Evolutionary conservation across 2,888 invertebrate genomes (phyloP), one percentile per base, ranked within the genome.

Genomic region (Netelia virgata): DNA sequence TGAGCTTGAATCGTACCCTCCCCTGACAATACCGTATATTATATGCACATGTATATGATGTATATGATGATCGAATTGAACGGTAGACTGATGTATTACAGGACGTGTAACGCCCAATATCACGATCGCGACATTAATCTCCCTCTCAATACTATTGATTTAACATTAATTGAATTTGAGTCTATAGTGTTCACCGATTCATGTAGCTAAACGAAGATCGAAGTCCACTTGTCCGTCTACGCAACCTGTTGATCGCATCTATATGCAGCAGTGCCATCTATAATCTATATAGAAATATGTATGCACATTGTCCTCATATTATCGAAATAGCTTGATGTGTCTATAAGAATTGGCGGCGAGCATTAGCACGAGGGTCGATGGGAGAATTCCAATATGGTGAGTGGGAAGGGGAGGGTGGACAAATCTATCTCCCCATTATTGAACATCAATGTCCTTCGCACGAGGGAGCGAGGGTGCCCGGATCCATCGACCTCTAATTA

Each of bases 201-300:
- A 69, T 74, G 23, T 18, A 23, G 14, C 18, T 55, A 23, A 36
- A 23, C 14, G 36, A 75, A 75, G 69, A 63, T 75, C 63, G 63
- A 74, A 68, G 43, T 14, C 68, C 36, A 69, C 61, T 77, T 59
- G 77, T 77, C 77, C 61, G 66, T 73, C 57, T 47, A 57, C 57
- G 28, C 59, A 66, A 80, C 80, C 64, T 61, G 74, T 80, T 68
- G 80, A 57, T 66, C 43, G 16, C 20, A 16, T 55, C 6, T 14
- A 68, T 68, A 28, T 18, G n/a, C 11, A 36, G 2, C 28, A 0
- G n/a, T 68, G 11, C 18, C 53, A n/a, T 53, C 1, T 53, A 36
- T 55, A 16, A 16, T 55, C 23, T 3, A 6, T 23, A 18, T 57
- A 18, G 9, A 57, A 9, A 57, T 57, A 57, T 57, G 18, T 8